Base-by-base conservation (phyloP, 2,797 vertebrate species). In the Falco novaeseelandiae region DNA sequence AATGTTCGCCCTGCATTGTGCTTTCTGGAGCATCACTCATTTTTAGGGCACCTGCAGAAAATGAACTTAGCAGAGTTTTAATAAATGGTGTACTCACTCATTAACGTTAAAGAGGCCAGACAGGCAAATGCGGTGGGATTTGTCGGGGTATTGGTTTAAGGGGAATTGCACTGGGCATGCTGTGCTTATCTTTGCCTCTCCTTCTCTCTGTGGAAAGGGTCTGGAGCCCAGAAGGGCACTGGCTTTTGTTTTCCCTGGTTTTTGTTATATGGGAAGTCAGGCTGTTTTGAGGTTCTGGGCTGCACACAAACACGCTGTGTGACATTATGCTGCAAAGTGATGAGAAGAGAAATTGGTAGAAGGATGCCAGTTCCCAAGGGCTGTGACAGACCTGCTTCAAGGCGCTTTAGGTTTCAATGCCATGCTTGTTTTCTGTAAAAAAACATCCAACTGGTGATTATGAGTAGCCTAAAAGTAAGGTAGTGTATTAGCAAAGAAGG, bases 1-100 rank as follows among this genome's bases (percentile, higher is more conserved):
- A 69, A 67, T 91, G 71, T 95, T 97, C 44, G 1, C 71, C 74
- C 81, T 74, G 87, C 52, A 21, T 94, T 96, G 92, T 94, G 94
- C 93, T 89, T 78, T 27, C 90, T 27, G 14, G 61, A 93, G 76
- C 80, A 92, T 85, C 67, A 62, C 81, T 94, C 77, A 91, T 88
- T 95, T 94, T 96, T 95, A 92, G 82, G 92, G 48, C 67, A 92
- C 74, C 86, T 79, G 82, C 58, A 77, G 79, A 88, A 95, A 89
- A 40, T 29, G 78, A 95, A 97, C 90, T 96, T 90, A 93, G 87
- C 84, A 93, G 97, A 97, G 95, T 97, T 97, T 96, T 89, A 97
- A 93, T 97, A 54, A 93, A 85, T 54, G 70, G 32, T 73, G 30
- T 12, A 57, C 88, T 82, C 46, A 23, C 77, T 95, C 59, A 13